Evolutionary conservation across 2,797 vertebrate species (phyloP).

Genomic region (Vespertilio murinus): DNA sequence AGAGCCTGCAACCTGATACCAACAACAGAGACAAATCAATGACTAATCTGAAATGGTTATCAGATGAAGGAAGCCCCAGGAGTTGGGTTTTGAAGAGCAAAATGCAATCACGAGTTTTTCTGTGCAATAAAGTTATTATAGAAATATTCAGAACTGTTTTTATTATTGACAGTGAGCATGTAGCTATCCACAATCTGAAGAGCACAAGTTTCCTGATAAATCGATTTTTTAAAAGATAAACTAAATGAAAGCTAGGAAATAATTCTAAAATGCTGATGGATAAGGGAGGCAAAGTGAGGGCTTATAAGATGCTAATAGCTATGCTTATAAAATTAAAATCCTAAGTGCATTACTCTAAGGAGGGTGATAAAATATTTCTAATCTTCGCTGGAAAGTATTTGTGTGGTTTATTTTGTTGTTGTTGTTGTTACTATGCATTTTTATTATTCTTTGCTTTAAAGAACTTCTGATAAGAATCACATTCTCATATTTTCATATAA

Average conservation of each 20-base stretch:
- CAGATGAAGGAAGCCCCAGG: slow-evolving; percentile 29
- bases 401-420: background rate
- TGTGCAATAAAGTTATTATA: slow-evolving; percentile 17
- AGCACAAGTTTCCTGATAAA: slow-evolving; percentile 34
- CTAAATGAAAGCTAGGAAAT: background rate
- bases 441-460: slow-evolving; percentile 1
- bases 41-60: slow-evolving; percentile 25
- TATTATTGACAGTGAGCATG: background rate
- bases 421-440: background rate
- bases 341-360: background rate
- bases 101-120: slow-evolving; percentile 20
- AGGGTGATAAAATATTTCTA: slow-evolving; percentile 44
- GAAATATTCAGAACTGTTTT: background rate
- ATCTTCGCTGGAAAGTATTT: slow-evolving; percentile 47
- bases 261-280: slow-evolving; percentile 32
- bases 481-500: slow-evolving; percentile 15
- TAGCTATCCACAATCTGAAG: background rate
- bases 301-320: slow-evolving; percentile 9
- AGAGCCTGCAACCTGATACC: background rate
- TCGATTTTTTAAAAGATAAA: slow-evolving; percentile 27
- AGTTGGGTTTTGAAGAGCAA: slow-evolving; percentile 40
- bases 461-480: slow-evolving; percentile 38
- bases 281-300: background rate
- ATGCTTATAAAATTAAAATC: slow-evolving; percentile 20
- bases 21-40: slow-evolving; percentile 57